Conservation (phyloP, 64 coral and sea anemone genomes). For the Stylophora pistillata region DNA sequence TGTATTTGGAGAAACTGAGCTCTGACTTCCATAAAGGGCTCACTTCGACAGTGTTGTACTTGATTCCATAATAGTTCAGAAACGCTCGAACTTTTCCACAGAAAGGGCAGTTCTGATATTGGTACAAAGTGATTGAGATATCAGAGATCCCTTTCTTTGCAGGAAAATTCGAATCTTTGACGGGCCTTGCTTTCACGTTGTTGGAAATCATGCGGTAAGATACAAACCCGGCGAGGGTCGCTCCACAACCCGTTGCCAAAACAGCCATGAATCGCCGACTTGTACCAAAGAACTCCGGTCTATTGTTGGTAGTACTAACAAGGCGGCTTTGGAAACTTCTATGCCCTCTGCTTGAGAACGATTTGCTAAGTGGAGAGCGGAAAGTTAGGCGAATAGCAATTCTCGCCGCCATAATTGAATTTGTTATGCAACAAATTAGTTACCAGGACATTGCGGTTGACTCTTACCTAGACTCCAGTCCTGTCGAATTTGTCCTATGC, state of each 20-base stretch:
- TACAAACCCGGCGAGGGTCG: neutral
- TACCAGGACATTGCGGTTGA: neutral
- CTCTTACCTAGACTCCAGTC: neutral
- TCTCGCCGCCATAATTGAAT: constrained; percentile 19
- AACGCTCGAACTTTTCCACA: constrained; percentile 87
- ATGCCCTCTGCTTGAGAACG: neutral
- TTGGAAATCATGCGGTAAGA: neutral
- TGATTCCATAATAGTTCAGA: constrained; percentile 90
- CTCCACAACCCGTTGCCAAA: constrained; percentile 11
- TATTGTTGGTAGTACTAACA: neutral
- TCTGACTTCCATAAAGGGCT: constrained; percentile 86
- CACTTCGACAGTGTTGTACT: constrained; percentile 89
- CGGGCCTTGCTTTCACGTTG: constrained; percentile 16
- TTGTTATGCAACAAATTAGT: constrained; percentile 12
- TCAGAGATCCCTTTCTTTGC: constrained; percentile 1
- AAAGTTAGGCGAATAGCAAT: neutral
- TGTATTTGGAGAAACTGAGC: constrained; percentile 91
- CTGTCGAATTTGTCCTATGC: no score
- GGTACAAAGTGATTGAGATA: constrained; percentile 81
- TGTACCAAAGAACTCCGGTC: neutral
- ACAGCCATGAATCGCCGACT: constrained; percentile 4
- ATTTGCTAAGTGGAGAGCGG: neutral
- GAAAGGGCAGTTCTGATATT: constrained; percentile 96
- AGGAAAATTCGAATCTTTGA: neutral
- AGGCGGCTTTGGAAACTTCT: neutral